These are phyloP conservation scores for Porites cylindrica DNA, from an alignment of 92 coral and sea anemone genomes.

Conservation along the genomic window DNA sequence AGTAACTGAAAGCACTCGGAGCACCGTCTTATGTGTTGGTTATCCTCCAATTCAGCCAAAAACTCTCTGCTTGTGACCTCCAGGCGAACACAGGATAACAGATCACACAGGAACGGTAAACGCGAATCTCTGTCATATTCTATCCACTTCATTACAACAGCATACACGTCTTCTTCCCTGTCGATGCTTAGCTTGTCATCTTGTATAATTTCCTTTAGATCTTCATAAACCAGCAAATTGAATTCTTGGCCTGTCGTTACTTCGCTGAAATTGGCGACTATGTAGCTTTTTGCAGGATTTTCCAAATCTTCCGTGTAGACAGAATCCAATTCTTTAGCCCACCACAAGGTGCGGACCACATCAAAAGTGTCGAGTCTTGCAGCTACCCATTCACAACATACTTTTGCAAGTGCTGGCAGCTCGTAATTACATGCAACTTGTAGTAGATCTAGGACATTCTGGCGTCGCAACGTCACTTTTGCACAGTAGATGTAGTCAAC, in stretches of 20 bases:
- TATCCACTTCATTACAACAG: constrained; percentile 72
- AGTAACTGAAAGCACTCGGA: constrained; percentile 26
- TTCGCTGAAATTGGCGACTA: constrained; percentile 54
- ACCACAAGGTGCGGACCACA: constrained; percentile 42
- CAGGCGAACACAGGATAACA: constrained; percentile 55
- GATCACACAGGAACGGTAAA: constrained; percentile 15
- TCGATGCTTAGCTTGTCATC: constrained; percentile 51
- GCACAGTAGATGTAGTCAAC: constrained; percentile 70
- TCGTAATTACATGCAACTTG: constrained; percentile 44
- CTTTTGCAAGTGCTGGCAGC: constrained; percentile 58
- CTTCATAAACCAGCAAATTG: constrained; percentile 31
- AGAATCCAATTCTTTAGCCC: constrained; percentile 29
- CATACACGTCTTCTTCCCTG: constrained; percentile 62
- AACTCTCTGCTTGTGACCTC: constrained; percentile 60
- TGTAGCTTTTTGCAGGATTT: constrained; percentile 13
- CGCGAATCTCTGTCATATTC: constrained; percentile 42
- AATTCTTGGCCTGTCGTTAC: constrained; percentile 42
- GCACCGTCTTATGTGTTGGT: constrained; percentile 45
- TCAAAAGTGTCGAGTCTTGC: constrained; percentile 21
- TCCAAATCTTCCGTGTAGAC: constrained; percentile 35
- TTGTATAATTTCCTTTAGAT: constrained; percentile 49
- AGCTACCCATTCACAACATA: constrained; percentile 64
- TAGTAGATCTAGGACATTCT: constrained; percentile 42
- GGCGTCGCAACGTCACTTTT: constrained; percentile 45
- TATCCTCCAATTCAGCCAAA: constrained; percentile 26